phyloP scores from a whole-genome alignment of 2,888 invertebrate genomes.

The Leptinotarsa tumamoca region DNA sequence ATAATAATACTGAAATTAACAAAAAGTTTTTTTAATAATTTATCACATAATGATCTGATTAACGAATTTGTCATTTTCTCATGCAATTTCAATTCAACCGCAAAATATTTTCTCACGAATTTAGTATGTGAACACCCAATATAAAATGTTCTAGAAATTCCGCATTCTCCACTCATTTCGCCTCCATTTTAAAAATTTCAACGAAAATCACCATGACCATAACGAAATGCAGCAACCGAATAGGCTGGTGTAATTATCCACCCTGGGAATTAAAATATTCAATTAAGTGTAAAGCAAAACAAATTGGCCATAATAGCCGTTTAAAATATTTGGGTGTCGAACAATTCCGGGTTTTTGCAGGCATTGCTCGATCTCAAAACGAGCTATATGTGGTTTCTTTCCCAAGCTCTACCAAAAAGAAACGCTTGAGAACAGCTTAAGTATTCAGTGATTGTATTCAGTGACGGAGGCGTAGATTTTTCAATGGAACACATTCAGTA shows the following conservation, averaged over 20 bases:
- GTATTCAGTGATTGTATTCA: conserved; percentile 39
- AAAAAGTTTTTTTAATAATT: no score
- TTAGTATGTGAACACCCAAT: background rate
- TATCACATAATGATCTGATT: no score
- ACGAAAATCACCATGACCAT: conserved; percentile 36
- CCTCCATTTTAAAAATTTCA: conserved; percentile 19
- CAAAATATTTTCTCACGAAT: background rate
- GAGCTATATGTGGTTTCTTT: conserved; percentile 48
- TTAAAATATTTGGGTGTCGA: conserved; percentile 52
- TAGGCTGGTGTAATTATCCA: conserved; percentile 40
- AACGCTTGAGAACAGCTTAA: conserved; percentile 51
- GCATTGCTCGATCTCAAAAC: conserved; percentile 43
- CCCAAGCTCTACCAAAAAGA: conserved; percentile 49
- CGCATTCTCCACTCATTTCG: background rate
- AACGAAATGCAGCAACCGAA: conserved; percentile 33
- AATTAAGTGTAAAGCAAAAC: conserved; percentile 56
- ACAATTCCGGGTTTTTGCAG: conserved; percentile 52
- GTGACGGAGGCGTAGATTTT: conserved; percentile 17
- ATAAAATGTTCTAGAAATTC: background rate
- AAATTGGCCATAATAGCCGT: conserved; percentile 54
- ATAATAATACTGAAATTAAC: no score
- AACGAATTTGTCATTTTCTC: no score
- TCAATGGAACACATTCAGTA: background rate
- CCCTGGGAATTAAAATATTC: conserved; percentile 54
- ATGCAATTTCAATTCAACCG: no score